These are phyloP conservation scores for Crotalus helleri DNA, from an alignment of 2,113 vertebrate species.

Conservation along the genomic window DNA sequence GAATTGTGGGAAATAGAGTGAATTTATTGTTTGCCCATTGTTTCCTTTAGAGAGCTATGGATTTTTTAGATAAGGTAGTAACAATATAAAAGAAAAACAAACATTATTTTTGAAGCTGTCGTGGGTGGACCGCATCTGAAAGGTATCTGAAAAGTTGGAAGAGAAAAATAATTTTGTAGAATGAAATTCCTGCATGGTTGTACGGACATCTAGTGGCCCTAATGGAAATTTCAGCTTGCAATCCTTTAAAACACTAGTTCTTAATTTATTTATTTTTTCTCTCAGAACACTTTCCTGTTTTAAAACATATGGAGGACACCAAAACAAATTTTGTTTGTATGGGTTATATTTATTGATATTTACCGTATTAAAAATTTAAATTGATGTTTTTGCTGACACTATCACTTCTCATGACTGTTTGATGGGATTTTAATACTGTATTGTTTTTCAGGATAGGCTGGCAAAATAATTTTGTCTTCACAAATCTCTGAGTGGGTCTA, in stretches of 20 bases:
- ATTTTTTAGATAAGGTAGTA: conserved; percentile 44
- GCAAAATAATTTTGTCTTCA: neutral
- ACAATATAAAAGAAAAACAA: conserved; percentile 32
- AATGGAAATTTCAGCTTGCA: neutral
- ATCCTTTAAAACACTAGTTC: neutral
- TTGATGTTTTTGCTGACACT: neutral
- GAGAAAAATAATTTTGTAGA: neutral
- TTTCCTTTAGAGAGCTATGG: conserved; percentile 31
- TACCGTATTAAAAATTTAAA: neutral
- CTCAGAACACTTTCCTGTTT: neutral
- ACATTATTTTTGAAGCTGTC: neutral
- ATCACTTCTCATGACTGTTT: neutral
- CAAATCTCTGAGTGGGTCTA: neutral
- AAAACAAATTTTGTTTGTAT: neutral
- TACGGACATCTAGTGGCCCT: conserved; percentile 64
- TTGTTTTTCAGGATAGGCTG: neutral
- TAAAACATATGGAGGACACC: neutral
- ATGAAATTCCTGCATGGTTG: conserved; percentile 39
- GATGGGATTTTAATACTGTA: neutral
- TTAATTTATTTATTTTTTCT: neutral
- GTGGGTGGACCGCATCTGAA: conserved; percentile 3
- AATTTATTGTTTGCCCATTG: conserved; percentile 43
- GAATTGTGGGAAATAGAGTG: conserved; percentile 23
- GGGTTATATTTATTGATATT: neutral
- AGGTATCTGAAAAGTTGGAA: neutral